A percentile compares a stretch with the other conserved stretches of the same genome.
Evolutionary conservation across 2,113 vertebrate genomes (phyloP).

Genomic region (Equus quagga): DNA sequence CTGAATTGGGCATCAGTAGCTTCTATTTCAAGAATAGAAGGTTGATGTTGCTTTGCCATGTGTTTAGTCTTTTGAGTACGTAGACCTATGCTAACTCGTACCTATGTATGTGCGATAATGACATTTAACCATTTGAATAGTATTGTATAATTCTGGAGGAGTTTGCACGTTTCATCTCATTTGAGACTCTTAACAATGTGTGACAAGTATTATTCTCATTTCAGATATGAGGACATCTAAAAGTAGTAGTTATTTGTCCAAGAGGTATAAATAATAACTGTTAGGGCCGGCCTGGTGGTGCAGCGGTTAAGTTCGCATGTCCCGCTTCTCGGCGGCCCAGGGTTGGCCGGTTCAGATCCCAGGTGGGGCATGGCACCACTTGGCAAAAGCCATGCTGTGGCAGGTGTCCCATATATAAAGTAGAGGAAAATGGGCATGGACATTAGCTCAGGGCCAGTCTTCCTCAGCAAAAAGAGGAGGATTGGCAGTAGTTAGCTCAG

Average conservation of each 20-base stretch:
- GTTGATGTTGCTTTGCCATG: not conserved
- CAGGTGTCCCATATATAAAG: too few relatives aligned
- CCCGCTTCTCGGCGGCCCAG: too few relatives aligned
- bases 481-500: too few relatives aligned
- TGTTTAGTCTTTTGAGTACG: not conserved
- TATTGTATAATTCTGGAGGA: not conserved
- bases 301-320: too few relatives aligned
- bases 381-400: too few relatives aligned
- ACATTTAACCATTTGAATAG: not conserved
- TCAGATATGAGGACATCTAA: not conserved
- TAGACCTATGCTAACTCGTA: not conserved
- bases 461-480: too few relatives aligned
- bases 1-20: not conserved
- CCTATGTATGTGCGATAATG: not conserved
- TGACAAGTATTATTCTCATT: not conserved
- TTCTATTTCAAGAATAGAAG: conserved; percentile 37
- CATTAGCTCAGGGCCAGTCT: too few relatives aligned
- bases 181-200: not conserved
- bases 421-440: too few relatives aligned
- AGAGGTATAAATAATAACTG: not conserved
- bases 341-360: too few relatives aligned
- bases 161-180: not conserved
- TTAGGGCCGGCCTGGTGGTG: not conserved
- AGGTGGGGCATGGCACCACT: too few relatives aligned
- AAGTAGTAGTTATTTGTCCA: not conserved